Percentiles rank a stretch among this genome's conserved stretches.
Evolutionary conservation across 2,113 vertebrate genomes (phyloP).

Genomic region (Paratilapia polleni): DNA sequence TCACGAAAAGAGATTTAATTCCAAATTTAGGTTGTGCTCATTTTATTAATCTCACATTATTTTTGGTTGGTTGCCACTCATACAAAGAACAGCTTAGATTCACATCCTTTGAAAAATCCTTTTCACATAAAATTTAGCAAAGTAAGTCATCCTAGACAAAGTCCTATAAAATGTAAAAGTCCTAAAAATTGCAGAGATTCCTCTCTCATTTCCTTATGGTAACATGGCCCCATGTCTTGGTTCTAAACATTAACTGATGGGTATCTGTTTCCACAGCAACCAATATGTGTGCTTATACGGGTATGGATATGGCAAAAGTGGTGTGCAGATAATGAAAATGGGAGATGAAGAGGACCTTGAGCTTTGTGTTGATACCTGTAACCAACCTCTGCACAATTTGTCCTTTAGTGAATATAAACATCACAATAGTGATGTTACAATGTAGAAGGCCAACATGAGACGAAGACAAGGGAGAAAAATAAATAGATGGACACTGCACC

Average conservation of each 20-base stretch:
- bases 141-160: not conserved
- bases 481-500: not conserved
- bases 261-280: not conserved
- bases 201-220: not conserved
- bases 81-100: slow-evolving; percentile 20
- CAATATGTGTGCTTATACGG: not conserved
- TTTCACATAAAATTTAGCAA: not conserved
- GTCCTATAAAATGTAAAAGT: not conserved
- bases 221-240: not conserved
- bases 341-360: not conserved
- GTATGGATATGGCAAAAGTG: not conserved
- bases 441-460: not conserved
- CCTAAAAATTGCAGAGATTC: not conserved
- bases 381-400: not conserved
- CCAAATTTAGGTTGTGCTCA: not conserved
- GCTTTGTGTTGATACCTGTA: not conserved
- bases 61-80: not conserved
- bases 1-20: not conserved
- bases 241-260: not conserved
- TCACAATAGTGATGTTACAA: not conserved
- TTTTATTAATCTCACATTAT: slow-evolving; percentile 26
- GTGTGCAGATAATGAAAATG: not conserved
- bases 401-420: not conserved
- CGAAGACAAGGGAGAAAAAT: not conserved
- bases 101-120: not conserved